These are phyloP conservation scores for Pterocles orientalis DNA, from an alignment of 2,113 vertebrate species.

Conservation along the genomic window DNA sequence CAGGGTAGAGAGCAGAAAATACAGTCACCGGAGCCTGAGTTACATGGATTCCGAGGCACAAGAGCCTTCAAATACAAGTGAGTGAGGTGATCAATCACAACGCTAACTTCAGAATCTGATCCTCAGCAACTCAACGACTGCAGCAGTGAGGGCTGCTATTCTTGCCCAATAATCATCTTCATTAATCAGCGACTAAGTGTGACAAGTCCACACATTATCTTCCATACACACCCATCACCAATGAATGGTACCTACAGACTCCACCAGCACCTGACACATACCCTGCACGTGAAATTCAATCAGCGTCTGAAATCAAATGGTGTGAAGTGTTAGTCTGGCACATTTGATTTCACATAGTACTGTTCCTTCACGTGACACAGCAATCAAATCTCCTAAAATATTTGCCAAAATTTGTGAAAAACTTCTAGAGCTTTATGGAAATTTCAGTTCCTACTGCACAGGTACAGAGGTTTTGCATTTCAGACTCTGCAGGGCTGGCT, in stretches of 20 bases:
- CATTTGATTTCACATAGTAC: neutral
- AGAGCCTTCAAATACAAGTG: neutral
- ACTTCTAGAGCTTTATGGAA: neutral
- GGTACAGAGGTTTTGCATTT: neutral
- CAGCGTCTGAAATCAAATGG: neutral
- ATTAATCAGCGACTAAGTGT: too few species aligned
- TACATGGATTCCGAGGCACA: accelerated
- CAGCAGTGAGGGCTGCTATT: neutral
- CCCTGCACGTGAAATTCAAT: neutral
- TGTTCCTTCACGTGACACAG: neutral
- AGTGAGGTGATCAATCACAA: neutral
- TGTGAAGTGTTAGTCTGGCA: neutral
- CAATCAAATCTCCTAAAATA: neutral
- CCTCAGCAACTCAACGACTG: neutral
- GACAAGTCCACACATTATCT: neutral
- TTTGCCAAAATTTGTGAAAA: neutral
- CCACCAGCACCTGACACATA: neutral
- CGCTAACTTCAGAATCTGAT: neutral
- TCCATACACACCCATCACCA: neutral
- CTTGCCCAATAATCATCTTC: neutral
- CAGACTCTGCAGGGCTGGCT: neutral
- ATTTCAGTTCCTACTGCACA: neutral
- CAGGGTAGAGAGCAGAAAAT: neutral
- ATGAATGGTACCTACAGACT: accelerated
- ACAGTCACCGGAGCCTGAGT: neutral